Conservation (phyloP, 2,797 vertebrate genomes). For the Denticeps clupeoides region DNA sequence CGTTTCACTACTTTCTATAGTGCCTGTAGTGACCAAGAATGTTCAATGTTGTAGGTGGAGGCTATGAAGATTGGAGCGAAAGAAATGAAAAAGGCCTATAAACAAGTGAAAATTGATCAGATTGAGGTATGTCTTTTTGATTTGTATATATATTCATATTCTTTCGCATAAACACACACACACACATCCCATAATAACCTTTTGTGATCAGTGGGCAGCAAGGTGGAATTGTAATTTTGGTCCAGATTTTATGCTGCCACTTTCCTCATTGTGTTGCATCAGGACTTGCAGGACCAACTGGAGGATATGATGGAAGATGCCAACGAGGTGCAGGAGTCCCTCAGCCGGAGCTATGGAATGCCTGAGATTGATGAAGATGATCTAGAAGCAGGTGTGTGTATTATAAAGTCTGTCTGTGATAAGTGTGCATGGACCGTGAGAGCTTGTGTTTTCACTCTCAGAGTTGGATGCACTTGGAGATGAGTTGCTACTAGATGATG, state of each 20-base stretch:
- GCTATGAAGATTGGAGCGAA: conserved; percentile 97
- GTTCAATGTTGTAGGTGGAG: conserved; percentile 68
- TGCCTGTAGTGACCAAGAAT: too few relatives aligned
- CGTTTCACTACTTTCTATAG: too few relatives aligned
- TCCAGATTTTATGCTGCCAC: background rate
- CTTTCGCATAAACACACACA: background rate
- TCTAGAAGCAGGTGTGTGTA: conserved; percentile 79
- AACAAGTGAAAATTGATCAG: conserved; percentile 91
- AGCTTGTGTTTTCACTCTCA: conserved; percentile 43
- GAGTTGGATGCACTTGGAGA: conserved; percentile 94
- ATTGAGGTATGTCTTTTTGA: conserved; percentile 71
- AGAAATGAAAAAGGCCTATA: conserved; percentile 97
- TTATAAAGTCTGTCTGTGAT: background rate
- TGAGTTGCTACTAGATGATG: conserved; percentile 88
- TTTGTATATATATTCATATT: background rate
- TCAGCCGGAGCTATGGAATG: conserved; percentile 91
- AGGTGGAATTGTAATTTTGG: background rate
- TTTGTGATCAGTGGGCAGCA: background rate
- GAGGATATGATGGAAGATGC: conserved; percentile 99
- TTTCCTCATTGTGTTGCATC: too few relatives aligned
- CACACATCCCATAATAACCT: background rate
- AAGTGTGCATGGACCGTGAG: too few relatives aligned
- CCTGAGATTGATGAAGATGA: conserved; percentile 96
- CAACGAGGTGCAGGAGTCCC: conserved; percentile 84
- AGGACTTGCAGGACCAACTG: conserved; percentile 96